Evolutionary conservation across 2,797 vertebrate genomes (phyloP).

Genomic region (Eidolon dupreanum): DNA sequence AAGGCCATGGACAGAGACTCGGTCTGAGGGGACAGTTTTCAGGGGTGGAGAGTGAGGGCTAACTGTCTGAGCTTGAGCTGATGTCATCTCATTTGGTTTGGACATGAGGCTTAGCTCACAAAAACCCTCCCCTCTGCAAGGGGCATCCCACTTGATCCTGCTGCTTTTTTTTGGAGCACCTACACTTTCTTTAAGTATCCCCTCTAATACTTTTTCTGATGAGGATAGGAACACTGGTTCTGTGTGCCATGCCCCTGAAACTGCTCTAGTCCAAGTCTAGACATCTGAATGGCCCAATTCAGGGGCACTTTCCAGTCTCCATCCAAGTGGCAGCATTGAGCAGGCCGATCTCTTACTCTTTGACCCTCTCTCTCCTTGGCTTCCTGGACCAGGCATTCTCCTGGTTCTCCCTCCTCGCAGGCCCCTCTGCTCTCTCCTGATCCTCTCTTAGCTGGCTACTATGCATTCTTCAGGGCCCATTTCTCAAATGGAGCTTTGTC

Average conservation of each 20-base stretch:
- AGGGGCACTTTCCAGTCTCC: background rate
- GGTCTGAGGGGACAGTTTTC: background rate
- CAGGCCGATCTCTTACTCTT: background rate
- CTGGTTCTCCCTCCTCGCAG: background rate
- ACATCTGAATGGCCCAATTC: fast-evolving
- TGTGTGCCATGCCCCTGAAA: fast-evolving
- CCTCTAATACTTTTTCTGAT: background rate
- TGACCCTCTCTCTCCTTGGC: background rate
- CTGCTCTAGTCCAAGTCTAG: background rate
- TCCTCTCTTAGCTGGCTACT: background rate
- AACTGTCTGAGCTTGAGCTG: background rate
- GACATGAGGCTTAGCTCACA: background rate
- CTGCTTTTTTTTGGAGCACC: background rate
- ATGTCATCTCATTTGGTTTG: background rate
- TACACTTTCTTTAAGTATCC: background rate
- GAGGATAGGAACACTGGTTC: background rate
- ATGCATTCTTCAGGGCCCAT: background rate
- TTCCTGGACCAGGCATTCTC: background rate
- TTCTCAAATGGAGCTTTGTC: background rate
- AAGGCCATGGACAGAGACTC: background rate
- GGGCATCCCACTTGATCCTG: background rate
- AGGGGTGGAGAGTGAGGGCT: background rate
- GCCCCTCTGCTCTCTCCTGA: background rate
- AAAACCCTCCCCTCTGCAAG: background rate
- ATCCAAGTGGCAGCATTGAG: background rate